phyloP scores from a whole-genome alignment of 2,888 invertebrate species.

The Erebia epiphron region DNA sequence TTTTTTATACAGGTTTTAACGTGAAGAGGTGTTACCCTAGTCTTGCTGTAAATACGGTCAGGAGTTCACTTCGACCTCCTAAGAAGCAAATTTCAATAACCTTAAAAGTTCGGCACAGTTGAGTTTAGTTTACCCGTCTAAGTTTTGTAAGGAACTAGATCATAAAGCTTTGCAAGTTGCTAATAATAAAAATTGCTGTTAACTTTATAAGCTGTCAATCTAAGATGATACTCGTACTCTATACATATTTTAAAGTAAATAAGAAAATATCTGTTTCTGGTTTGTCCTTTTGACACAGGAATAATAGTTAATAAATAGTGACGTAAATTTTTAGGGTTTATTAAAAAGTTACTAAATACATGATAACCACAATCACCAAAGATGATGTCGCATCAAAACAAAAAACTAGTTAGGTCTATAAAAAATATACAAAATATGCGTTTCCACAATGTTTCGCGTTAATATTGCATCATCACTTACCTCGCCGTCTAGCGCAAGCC shows the following conservation, averaged over 20 bases:
- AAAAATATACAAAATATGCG: too few species aligned
- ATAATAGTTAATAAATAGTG: too few species aligned
- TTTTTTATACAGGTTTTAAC: neutral
- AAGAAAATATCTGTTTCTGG: too few species aligned
- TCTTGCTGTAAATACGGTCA: slow-evolving; percentile 54
- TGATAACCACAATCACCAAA: too few species aligned
- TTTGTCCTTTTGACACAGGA: too few species aligned
- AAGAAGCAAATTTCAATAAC: slow-evolving; percentile 76
- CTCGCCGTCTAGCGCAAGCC: neutral
- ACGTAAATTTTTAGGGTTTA: too few species aligned
- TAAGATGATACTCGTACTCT: too few species aligned
- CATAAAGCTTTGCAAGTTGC: neutral
- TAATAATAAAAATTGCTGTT: neutral
- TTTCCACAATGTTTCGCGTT: neutral
- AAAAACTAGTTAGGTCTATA: neutral
- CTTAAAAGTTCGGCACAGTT: slow-evolving; percentile 58
- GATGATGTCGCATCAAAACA: neutral
- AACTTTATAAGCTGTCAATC: too few species aligned
- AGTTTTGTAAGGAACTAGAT: slow-evolving; percentile 26
- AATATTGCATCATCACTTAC: neutral
- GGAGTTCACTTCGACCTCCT: slow-evolving; percentile 68
- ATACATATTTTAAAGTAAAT: too few species aligned
- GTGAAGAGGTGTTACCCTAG: slow-evolving; percentile 45
- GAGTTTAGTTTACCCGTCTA: slow-evolving; percentile 20
- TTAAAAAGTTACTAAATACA: too few species aligned